Percentiles rank a stretch among this genome's conserved stretches.
phyloP scores from a whole-genome alignment of 2,888 invertebrate genomes.

The Orthonevra nobilis region DNA sequence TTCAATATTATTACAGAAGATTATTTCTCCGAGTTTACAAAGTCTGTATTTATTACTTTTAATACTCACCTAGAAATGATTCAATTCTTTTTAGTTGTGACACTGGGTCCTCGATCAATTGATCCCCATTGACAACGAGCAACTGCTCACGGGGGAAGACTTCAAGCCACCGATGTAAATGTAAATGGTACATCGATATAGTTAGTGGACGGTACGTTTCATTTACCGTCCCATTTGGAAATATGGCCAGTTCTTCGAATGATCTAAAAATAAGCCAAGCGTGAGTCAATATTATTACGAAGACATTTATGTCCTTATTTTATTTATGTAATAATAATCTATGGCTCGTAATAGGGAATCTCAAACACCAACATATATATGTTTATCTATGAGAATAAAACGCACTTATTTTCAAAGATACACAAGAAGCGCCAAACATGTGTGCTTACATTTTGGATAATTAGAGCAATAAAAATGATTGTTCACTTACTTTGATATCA shows the following conservation, averaged over 20 bases:
- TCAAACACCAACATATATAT: no score
- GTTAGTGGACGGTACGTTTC: slow-evolving; percentile 90
- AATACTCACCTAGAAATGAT: slow-evolving; percentile 86
- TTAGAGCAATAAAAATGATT: slow-evolving; percentile 6
- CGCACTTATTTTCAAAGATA: no score
- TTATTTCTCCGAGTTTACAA: no score
- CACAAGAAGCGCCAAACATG: background rate
- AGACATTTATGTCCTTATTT: no score
- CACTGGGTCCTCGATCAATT: slow-evolving; percentile 93
- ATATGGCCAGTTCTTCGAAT: slow-evolving; percentile 91
- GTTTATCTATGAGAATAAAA: no score
- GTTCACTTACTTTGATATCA: slow-evolving; percentile 54
- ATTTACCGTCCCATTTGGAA: slow-evolving; percentile 91
- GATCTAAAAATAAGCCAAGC: no score
- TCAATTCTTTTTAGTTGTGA: slow-evolving; percentile 93
- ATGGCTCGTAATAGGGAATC: no score
- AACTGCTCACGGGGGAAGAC: slow-evolving; percentile 95
- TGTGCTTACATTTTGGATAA: background rate
- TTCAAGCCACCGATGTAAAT: slow-evolving; percentile 94
- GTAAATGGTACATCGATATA: slow-evolving; percentile 94
- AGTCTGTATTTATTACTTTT: no score
- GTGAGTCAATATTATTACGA: no score
- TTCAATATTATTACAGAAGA: no score
- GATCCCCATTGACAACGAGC: slow-evolving; percentile 96
- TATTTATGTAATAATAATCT: no score